Conservation (phyloP, 1,140 invertebrate genomes). For the Apolygus lucorum region DNA sequence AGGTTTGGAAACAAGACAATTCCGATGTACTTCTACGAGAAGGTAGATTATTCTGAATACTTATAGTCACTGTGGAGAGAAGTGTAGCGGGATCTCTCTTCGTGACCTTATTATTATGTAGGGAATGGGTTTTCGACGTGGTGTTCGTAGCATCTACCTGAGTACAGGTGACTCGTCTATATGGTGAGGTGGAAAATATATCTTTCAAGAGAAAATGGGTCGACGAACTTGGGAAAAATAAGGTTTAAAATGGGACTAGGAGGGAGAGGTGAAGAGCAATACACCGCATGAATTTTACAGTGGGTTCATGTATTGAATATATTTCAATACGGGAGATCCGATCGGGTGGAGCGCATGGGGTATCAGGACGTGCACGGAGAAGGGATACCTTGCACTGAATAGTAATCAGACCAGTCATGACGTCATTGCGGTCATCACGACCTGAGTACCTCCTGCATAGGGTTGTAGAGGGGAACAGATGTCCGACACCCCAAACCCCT, state of each 20-base stretch:
- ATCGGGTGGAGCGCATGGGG: not conserved
- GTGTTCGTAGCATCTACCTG: not conserved
- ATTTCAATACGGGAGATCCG: conserved; percentile 6
- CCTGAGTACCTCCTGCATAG: not conserved
- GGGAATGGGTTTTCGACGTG: not conserved
- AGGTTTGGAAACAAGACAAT: too few relatives aligned
- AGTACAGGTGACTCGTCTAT: too few relatives aligned
- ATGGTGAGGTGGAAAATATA: too few relatives aligned
- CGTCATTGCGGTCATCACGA: not conserved
- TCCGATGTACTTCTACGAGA: too few relatives aligned
- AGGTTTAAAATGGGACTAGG: too few relatives aligned
- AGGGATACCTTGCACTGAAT: not conserved
- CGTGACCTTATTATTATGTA: not conserved
- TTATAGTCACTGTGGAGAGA: too few relatives aligned
- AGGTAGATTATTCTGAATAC: too few relatives aligned
- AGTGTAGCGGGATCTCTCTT: not conserved
- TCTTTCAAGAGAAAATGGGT: too few relatives aligned
- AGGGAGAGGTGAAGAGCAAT: not conserved
- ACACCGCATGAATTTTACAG: conserved; percentile 9
- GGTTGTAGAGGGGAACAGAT: not conserved
- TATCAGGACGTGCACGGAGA: not conserved
- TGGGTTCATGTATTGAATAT: conserved; percentile 10
- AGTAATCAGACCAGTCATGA: conserved; percentile 5
- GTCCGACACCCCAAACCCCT: conserved; percentile 8
- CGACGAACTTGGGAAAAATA: not conserved